Conservation (phyloP, 2,113 vertebrate genomes). For the Ondatra zibethicus region DNA sequence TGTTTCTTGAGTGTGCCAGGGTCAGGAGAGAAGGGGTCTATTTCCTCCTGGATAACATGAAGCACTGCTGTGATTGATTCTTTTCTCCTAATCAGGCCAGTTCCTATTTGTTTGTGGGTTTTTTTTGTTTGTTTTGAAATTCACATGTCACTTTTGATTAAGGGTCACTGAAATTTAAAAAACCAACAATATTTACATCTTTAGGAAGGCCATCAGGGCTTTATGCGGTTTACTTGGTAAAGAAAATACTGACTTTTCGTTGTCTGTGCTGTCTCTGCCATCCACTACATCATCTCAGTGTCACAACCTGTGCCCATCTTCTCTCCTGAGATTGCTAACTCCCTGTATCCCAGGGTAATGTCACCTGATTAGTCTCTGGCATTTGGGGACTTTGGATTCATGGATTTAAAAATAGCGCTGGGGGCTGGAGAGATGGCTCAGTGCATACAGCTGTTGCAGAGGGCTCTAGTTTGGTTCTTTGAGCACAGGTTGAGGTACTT, state of each 20-base stretch:
- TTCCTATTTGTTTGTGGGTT: not conserved
- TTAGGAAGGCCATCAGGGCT: not conserved
- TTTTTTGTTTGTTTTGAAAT: slow-evolving; percentile 37
- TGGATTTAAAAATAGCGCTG: not conserved
- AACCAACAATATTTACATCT: not conserved
- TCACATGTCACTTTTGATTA: not conserved
- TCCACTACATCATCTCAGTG: not conserved
- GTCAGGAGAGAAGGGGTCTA: slow-evolving; percentile 18
- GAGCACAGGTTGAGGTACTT: not conserved
- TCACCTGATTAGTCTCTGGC: not conserved
- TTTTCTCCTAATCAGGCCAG: slow-evolving; percentile 47
- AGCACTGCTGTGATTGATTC: not conserved
- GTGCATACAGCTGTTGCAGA: not conserved
- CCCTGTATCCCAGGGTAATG: not conserved
- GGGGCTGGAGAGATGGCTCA: not conserved
- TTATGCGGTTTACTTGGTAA: not conserved
- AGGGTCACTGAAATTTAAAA: not conserved
- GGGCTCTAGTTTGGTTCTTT: not conserved
- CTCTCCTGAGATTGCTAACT: not conserved
- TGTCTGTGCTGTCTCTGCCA: not conserved
- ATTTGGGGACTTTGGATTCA: not conserved
- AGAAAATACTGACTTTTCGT: not conserved
- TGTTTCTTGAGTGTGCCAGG: not conserved
- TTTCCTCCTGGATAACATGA: slow-evolving; percentile 46
- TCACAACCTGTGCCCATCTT: not conserved